Evolutionary conservation across 2,797 vertebrate genomes (phyloP).

Genomic region (Xiphophorus birchmanni): DNA sequence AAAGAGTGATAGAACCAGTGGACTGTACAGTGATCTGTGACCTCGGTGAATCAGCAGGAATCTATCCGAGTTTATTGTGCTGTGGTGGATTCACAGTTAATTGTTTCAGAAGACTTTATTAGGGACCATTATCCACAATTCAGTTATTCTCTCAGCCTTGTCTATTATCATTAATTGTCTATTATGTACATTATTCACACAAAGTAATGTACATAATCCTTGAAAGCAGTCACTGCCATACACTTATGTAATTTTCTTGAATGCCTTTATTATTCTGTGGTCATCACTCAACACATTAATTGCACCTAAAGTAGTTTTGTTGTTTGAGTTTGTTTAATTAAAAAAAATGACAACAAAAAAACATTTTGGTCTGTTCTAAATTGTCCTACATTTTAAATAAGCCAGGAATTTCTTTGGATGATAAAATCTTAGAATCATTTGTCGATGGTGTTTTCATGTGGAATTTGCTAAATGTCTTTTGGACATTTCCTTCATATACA

Average conservation of each 20-base stretch:
- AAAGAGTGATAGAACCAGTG: constrained; percentile 6
- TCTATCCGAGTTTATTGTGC: constrained; percentile 8
- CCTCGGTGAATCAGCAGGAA: constrained; percentile 6
- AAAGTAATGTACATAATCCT: not conserved
- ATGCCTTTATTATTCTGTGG: not conserved
- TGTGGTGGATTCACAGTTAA: constrained; percentile 17
- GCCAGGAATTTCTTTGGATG: not conserved
- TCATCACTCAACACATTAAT: too few relatives aligned
- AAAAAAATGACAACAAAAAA: not conserved
- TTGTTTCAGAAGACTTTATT: constrained; percentile 27
- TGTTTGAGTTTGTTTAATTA: fast-evolving
- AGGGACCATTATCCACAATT: constrained; percentile 21
- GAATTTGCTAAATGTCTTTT: not conserved
- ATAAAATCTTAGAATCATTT: not conserved
- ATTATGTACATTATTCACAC: not conserved
- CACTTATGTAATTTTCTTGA: not conserved
- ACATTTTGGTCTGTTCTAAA: not conserved
- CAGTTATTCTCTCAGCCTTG: constrained; percentile 10
- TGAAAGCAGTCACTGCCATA: constrained; percentile 2
- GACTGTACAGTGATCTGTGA: constrained; percentile 19
- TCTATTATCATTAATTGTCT: not conserved
- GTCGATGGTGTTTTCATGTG: not conserved
- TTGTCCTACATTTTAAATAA: not conserved
- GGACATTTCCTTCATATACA: not conserved
- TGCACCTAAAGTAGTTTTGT: not conserved